phyloP scores from a whole-genome alignment of 2,797 vertebrate genomes.

The Champsocephalus esox region DNA sequence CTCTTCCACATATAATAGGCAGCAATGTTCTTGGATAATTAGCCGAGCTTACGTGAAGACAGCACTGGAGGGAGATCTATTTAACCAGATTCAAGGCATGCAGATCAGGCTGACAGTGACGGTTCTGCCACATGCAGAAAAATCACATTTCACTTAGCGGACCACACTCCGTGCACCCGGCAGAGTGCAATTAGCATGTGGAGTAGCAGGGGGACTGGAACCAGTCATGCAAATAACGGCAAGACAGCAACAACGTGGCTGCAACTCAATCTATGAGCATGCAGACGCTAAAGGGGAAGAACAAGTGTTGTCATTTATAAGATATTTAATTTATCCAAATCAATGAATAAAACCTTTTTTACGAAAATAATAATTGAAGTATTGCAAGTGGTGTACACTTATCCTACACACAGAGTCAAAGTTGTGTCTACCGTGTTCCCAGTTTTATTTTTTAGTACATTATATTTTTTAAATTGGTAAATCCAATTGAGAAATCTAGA shows the following conservation, averaged over 20 bases:
- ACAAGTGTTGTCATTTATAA: no score
- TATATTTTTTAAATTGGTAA: no score
- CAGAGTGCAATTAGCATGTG: background rate
- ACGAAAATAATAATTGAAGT: no score
- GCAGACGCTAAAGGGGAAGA: background rate
- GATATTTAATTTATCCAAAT: no score
- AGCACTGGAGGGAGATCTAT: conserved; percentile 43
- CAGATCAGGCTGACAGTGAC: conserved; percentile 39
- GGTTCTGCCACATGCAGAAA: conserved; percentile 20
- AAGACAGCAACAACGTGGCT: background rate
- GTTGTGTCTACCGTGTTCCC: no score
- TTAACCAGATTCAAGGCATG: conserved; percentile 60
- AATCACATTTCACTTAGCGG: conserved; percentile 26
- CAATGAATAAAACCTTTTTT: no score
- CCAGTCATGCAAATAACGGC: conserved; percentile 4
- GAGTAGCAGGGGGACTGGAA: conserved; percentile 11
- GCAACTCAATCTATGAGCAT: background rate
- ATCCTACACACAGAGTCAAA: no score
- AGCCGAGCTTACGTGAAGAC: conserved; percentile 50
- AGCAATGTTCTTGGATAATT: conserved; percentile 55
- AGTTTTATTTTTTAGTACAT: no score
- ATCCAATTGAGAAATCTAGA: no score
- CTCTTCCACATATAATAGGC: conserved; percentile 35
- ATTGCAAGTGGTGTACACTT: no score
- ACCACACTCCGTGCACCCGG: conserved; percentile 7